Evolutionary conservation across 2,888 invertebrate species (phyloP).

Genomic region (Pristionchus maxplancki): DNA sequence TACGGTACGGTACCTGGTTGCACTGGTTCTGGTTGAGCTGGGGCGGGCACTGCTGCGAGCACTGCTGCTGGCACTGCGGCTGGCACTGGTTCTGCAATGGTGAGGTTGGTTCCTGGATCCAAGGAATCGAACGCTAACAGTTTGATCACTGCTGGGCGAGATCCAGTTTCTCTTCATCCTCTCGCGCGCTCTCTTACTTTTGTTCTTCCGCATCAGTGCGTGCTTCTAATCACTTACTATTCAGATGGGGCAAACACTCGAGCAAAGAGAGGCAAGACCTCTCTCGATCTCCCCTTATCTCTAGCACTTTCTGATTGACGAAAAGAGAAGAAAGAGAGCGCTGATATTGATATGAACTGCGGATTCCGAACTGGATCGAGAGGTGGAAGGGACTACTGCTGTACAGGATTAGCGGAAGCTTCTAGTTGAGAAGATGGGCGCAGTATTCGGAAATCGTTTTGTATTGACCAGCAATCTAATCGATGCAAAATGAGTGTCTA

Average conservation of each 20-base stretch:
- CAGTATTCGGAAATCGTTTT: neutral
- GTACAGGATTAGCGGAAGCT: neutral
- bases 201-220: conserved; percentile 10
- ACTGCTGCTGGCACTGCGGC: conserved; percentile 44
- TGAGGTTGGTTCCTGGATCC: neutral
- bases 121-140: neutral
- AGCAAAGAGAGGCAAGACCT: neutral
- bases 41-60: conserved; percentile 50
- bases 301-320: neutral
- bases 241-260: neutral
- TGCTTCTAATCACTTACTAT: conserved; percentile 44
- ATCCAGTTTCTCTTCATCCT: neutral
- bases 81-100: conserved; percentile 55
- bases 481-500: no score
- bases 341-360: conserved; percentile 39
- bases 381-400: neutral
- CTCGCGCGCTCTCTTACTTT: conserved; percentile 24
- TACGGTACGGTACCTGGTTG: conserved; percentile 37
- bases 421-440: neutral
- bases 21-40: conserved; percentile 47
- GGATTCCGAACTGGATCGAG: conserved; percentile 25
- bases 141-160: neutral
- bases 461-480: neutral
- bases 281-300: neutral
- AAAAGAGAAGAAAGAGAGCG: neutral